These are phyloP conservation scores for Callocephalon fimbriatum DNA, from an alignment of 2,113 vertebrate species.

Conservation along the genomic window DNA sequence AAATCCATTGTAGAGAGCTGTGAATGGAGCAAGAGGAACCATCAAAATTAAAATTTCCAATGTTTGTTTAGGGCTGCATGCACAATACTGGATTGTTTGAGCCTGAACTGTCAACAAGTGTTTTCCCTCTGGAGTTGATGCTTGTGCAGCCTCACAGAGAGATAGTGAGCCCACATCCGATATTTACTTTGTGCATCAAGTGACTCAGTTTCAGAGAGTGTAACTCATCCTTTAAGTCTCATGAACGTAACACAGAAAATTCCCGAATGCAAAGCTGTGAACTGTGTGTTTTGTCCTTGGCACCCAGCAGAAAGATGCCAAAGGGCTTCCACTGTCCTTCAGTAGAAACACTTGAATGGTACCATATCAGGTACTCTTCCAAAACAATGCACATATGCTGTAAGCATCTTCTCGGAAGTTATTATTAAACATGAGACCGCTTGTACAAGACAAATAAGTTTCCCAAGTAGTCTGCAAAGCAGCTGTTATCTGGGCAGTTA, in stretches of 20 bases:
- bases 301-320: neutral
- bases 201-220: conserved; percentile 7
- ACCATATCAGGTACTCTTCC: neutral
- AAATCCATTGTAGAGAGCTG: neutral
- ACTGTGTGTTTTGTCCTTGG: neutral
- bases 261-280: rapidly evolving
- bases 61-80: neutral
- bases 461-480: neutral
- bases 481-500: neutral
- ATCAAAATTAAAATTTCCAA: neutral
- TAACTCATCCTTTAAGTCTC: neutral
- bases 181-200: conserved; percentile 24
- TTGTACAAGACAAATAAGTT: neutral
- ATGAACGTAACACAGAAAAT: neutral
- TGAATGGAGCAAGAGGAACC: neutral
- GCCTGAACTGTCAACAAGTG: neutral
- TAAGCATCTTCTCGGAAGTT: neutral
- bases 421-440: neutral
- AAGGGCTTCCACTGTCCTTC: neutral
- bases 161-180: conserved; percentile 3
- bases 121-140: neutral
- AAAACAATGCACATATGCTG: neutral
- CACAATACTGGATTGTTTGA: neutral
- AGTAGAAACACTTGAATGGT: neutral
- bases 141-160: neutral